phyloP scores from a whole-genome alignment of 1,140 invertebrate genomes.

The Cephus cinctus region DNA sequence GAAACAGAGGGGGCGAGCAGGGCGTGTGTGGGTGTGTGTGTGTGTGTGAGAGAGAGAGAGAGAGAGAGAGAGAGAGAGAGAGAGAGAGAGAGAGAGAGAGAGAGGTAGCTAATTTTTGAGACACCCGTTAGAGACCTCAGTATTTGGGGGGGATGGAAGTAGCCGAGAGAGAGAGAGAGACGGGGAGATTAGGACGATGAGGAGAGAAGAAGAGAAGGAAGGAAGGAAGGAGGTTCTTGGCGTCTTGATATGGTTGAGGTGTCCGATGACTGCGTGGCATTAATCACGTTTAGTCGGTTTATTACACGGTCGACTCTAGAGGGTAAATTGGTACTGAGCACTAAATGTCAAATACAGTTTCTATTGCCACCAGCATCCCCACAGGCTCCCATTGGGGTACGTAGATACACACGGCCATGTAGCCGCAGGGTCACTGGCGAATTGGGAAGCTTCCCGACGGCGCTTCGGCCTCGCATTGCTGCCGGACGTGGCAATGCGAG shows the following conservation, averaged over 20 bases:
- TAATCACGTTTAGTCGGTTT: too few species aligned
- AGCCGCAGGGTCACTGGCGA: constrained; percentile 20
- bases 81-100: constrained; percentile 4
- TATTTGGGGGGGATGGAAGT: too few species aligned
- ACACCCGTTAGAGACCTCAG: too few species aligned
- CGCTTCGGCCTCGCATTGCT: not conserved
- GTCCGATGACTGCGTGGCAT: too few species aligned
- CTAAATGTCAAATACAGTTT: constrained; percentile 7
- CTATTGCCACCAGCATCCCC: not conserved
- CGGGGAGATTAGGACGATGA: too few species aligned
- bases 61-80: not conserved
- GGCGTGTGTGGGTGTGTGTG: not conserved
- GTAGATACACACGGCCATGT: too few species aligned
- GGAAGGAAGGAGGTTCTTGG: not conserved
- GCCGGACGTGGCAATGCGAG: constrained; percentile 1
- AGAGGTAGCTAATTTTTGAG: too few species aligned
- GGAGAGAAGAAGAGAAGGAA: not conserved
- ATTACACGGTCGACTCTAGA: too few species aligned
- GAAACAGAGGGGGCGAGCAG: not conserved
- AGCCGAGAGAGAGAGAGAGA: too few species aligned
- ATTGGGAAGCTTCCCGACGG: constrained; percentile 27
- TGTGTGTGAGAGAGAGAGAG: not conserved
- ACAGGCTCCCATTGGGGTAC: not conserved
- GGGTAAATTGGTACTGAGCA: not conserved
- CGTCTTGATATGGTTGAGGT: too few species aligned